Evolutionary conservation across 2,797 vertebrate genomes (phyloP), one percentile per base, ranked within the genome.

Genomic region (Leptatherina wallacei): DNA sequence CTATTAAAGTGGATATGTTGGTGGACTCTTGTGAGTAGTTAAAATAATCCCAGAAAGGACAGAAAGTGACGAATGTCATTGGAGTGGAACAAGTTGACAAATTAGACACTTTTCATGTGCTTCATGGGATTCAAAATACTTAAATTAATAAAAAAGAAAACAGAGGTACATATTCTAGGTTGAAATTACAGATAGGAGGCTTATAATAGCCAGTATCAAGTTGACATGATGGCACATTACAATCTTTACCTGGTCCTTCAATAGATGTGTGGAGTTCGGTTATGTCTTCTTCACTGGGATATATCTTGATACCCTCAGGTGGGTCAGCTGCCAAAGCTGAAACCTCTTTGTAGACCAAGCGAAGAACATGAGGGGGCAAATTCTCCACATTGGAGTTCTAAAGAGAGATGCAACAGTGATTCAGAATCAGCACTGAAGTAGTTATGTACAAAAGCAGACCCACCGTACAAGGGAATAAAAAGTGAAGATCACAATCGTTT

Each of bases 351-450:
- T 97, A 98, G n/a, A 98, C 96, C 77, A 97, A 93, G 80, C 97
- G 96, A 91, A 98, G 95, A 87, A 98, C 94, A 74, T 98, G 97
- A 81, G 97, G 97, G 13, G 97, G 97, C 89, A 98, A 92, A 92
- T 98, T 98, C 92, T 98, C 97, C 91, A 98, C 95, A 91, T 98
- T 98, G 87, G 97, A 97, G 93, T 97, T 97, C 97, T 98, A 78
- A 16, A 27, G 8, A 73, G 13, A 80, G n/a, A 82, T 10, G 81
- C 22, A 42, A 44, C 14, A 32, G 20, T 11, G 4, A 27, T 51
- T 69, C 4, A 40, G 6, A 30, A 42, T 69, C 11, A 27, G 27
- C 20, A 57, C 24, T 38, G 3, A 35, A 47, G 10, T 16, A 6
- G 35, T 42, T 18, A 32, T 24, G 8, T 44, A 8, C 13, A 42